phyloP scores from a whole-genome alignment of 2,888 invertebrate genomes.

The Eristalis intricaria region DNA sequence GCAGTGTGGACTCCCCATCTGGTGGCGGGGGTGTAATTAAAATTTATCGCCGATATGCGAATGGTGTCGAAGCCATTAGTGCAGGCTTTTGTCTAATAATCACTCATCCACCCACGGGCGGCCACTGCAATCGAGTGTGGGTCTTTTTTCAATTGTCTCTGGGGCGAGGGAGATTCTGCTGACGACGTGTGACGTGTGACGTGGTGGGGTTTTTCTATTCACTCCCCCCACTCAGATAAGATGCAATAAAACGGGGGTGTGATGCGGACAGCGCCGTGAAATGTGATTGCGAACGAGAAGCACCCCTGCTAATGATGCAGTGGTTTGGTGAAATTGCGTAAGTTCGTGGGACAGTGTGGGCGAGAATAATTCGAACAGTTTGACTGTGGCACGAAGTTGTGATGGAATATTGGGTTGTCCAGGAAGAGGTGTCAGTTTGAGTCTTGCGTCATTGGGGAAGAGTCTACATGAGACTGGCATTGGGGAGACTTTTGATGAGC shows the following conservation, averaged over 20 bases:
- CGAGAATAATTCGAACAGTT: not conserved
- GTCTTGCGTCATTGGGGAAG: too few species aligned
- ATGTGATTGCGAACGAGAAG: not conserved
- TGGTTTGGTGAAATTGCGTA: conserved; percentile 4
- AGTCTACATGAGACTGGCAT: too few species aligned
- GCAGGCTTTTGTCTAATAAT: not conserved
- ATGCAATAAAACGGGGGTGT: not conserved
- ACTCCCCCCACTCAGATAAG: not conserved
- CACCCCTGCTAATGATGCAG: not conserved
- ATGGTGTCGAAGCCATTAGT: not conserved
- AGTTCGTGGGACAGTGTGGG: not conserved
- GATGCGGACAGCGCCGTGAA: not conserved
- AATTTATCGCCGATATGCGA: not conserved
- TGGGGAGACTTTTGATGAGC: too few species aligned
- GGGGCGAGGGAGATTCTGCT: not conserved
- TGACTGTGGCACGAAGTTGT: too few species aligned
- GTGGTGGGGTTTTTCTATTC: not conserved
- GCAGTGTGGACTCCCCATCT: not conserved
- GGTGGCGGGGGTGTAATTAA: not conserved
- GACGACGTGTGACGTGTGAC: not conserved
- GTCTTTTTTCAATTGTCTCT: not conserved
- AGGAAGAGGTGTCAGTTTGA: too few species aligned
- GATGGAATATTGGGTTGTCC: not conserved
- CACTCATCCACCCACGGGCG: not conserved
- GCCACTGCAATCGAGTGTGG: not conserved